A percentile compares a stretch with the other conserved stretches of the same genome.
These are phyloP conservation scores for Myotis yumanensis DNA, from an alignment of 2,113 vertebrate genomes.

Conservation along the genomic window DNA sequence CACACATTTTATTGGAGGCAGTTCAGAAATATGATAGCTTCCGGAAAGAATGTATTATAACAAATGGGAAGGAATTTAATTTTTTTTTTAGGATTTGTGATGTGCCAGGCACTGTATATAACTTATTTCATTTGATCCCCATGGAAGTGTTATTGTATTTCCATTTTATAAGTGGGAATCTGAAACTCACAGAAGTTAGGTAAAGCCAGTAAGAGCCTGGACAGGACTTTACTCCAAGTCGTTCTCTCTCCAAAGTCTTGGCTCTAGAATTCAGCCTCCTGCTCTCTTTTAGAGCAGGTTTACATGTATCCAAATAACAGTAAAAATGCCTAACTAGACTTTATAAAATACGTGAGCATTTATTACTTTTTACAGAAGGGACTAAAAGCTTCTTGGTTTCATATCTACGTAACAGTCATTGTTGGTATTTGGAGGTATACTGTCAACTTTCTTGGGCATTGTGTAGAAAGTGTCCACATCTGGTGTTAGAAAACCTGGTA, in stretches of 20 bases:
- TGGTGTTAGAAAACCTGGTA: neutral
- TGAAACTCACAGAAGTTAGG: neutral
- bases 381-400: conserved; percentile 1
- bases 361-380: neutral
- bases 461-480: neutral
- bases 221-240: neutral
- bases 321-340: neutral
- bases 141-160: neutral
- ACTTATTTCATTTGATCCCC: neutral
- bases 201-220: neutral
- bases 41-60: neutral
- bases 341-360: neutral
- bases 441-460: neutral
- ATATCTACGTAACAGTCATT: neutral
- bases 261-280: neutral
- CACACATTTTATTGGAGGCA: neutral
- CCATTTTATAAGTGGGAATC: neutral
- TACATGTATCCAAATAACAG: neutral
- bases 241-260: neutral
- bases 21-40: conserved; percentile 18
- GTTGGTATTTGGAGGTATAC: neutral
- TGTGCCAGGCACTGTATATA: neutral
- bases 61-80: neutral
- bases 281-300: neutral
- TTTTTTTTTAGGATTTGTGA: neutral